A percentile compares a stretch with the other conserved stretches of the same genome.
Evolutionary conservation across 2,113 vertebrate species (phyloP).

Genomic region (Tupaia chinensis): DNA sequence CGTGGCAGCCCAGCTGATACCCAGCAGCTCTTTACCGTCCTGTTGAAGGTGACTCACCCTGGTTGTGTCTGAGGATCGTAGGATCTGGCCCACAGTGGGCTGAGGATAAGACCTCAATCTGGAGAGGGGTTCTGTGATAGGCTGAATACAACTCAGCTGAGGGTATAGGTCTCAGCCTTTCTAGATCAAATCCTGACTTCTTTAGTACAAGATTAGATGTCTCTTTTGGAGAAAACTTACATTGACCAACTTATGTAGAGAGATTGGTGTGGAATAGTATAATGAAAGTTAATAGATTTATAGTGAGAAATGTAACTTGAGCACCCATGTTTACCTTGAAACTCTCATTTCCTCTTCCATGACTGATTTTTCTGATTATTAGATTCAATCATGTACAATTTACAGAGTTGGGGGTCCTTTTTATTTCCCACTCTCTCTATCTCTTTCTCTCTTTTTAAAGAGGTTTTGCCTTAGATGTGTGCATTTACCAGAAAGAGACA

Average conservation of each 20-base stretch:
- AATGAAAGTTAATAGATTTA: not conserved
- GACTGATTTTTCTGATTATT: not conserved
- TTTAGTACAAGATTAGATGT: not conserved
- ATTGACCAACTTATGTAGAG: not conserved
- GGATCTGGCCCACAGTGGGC: not conserved
- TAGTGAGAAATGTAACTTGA: not conserved
- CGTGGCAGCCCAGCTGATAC: conserved; percentile 82
- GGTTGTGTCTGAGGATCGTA: not conserved
- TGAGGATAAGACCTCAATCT: not conserved
- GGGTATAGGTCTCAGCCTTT: not conserved
- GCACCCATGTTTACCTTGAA: not conserved
- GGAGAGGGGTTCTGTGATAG: not conserved
- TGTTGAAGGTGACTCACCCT: conserved; percentile 80
- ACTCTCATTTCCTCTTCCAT: not conserved
- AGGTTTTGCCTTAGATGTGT: too few species aligned
- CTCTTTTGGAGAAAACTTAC: not conserved
- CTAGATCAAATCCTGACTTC: not conserved
- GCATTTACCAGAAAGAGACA: too few species aligned
- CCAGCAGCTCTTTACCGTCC: conserved; percentile 83
- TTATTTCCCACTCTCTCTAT: not conserved
- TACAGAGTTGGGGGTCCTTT: not conserved
- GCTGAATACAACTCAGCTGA: not conserved
- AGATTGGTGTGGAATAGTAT: too few species aligned
- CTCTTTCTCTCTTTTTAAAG: too few species aligned
- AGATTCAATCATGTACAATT: not conserved